phyloP scores from a whole-genome alignment of 2,113 vertebrate genomes.

The Ptychochromis oligacanthus region DNA sequence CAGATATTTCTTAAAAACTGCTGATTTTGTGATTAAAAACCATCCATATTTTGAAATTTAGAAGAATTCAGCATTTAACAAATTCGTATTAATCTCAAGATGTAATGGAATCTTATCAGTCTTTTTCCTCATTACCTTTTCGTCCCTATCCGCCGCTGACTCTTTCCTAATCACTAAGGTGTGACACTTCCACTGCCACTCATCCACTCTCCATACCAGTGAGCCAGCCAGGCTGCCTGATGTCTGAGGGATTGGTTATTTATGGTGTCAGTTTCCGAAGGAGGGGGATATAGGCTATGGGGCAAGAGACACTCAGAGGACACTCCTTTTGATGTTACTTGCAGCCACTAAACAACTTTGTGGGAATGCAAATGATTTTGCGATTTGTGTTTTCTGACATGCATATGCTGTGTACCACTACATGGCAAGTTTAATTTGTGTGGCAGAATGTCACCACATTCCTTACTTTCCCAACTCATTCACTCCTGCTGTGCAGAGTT shows the following conservation, averaged over 20 bases:
- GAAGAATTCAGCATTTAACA: background rate
- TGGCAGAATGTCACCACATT: no score
- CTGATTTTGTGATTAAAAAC: background rate
- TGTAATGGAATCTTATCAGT: background rate
- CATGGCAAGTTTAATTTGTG: background rate
- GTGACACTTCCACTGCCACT: slow-evolving; percentile 59
- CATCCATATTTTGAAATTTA: background rate
- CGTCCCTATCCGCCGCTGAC: slow-evolving; percentile 11
- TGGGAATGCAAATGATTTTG: slow-evolving; percentile 3
- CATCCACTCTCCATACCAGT: slow-evolving; percentile 56
- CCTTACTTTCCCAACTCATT: no score
- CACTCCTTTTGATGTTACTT: slow-evolving; percentile 20
- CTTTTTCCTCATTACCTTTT: background rate
- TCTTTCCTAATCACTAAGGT: slow-evolving; percentile 51
- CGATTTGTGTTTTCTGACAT: background rate
- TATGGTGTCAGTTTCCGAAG: slow-evolving; percentile 68
- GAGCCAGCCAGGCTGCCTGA: slow-evolving; percentile 48
- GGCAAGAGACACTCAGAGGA: slow-evolving; percentile 56
- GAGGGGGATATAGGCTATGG: slow-evolving; percentile 37
- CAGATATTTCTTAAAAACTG: background rate
- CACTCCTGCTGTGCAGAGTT: no score
- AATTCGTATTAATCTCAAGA: background rate
- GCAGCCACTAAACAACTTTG: slow-evolving; percentile 3
- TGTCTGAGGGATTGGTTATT: slow-evolving; percentile 70
- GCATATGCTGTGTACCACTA: background rate